phyloP scores from a whole-genome alignment of 2,113 vertebrate species.

The Tetraodon nigroviridis region DNA sequence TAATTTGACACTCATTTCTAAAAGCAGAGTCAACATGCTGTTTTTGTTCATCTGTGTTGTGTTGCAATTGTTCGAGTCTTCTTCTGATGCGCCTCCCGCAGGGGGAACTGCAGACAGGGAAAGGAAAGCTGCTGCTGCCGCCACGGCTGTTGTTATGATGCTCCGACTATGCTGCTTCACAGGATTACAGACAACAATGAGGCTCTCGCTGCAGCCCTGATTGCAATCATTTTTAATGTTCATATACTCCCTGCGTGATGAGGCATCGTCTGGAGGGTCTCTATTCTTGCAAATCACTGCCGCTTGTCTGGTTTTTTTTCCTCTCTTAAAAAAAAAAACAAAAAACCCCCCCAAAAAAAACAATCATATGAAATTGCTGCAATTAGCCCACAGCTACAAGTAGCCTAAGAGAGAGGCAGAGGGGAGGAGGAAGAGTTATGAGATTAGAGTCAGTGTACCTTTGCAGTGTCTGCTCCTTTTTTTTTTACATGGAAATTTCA shows the following conservation, averaged over 20 bases:
- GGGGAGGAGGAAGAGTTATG: constrained; percentile 12
- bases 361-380: constrained; percentile 73
- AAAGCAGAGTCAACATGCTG: background rate
- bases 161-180: constrained; percentile 40
- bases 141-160: constrained; percentile 10
- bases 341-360: no score
- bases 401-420: constrained; percentile 42
- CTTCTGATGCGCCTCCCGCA: constrained; percentile 8
- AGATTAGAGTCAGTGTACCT: constrained; percentile 58
- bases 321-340: no score
- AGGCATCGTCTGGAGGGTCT: constrained; percentile 55
- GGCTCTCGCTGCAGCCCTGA: constrained; percentile 49
- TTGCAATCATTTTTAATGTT: constrained; percentile 70
- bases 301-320: constrained; percentile 42
- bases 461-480: constrained; percentile 56
- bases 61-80: background rate
- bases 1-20: no score
- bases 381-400: constrained; percentile 72
- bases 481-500: constrained; percentile 61
- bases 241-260: constrained; percentile 52
- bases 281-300: constrained; percentile 50
- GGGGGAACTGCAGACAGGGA: constrained; percentile 2
- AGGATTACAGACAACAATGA: constrained; percentile 61
- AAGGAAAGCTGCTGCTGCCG: background rate
- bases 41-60: background rate